Evolutionary conservation across 2,113 vertebrate species (phyloP).

Genomic region (Thinocorus orbignyianus): DNA sequence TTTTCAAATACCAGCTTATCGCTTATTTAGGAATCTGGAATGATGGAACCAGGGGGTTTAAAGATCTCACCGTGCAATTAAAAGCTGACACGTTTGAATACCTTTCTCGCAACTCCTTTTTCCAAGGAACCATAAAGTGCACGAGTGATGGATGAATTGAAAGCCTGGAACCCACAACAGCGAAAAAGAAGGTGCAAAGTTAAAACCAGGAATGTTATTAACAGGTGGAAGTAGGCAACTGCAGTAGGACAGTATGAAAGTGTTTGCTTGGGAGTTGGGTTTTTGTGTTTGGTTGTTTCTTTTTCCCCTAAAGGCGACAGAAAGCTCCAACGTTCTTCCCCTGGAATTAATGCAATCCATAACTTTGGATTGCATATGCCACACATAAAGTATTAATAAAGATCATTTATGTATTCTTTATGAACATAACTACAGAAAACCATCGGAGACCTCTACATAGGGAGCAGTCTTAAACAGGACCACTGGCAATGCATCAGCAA

Average conservation of each 20-base stretch:
- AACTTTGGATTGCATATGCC: not conserved
- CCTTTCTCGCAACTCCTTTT: not conserved
- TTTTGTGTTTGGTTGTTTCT: too few relatives aligned
- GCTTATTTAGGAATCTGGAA: not conserved
- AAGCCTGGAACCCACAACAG: not conserved
- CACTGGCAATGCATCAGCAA: not conserved
- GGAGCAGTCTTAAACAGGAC: not conserved
- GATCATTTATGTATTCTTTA: not conserved
- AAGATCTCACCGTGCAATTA: not conserved
- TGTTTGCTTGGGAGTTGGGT: not conserved
- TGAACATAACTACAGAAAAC: not conserved
- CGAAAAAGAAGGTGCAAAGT: not conserved
- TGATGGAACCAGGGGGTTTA: not conserved
- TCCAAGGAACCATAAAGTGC: not conserved
- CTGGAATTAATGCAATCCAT: not conserved
- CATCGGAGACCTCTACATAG: rapidly evolving
- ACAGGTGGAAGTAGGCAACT: not conserved
- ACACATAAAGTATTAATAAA: not conserved
- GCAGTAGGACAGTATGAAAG: not conserved
- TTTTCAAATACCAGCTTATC: not conserved
- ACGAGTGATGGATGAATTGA: not conserved
- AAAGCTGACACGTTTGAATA: not conserved
- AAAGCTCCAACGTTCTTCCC: not conserved
- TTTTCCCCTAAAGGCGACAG: not conserved
- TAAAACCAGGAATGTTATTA: not conserved